Evolutionary conservation across 2,113 vertebrate species (phyloP), one percentile per base, ranked within the genome.

Genomic region (Coregonus clupeaformis): DNA sequence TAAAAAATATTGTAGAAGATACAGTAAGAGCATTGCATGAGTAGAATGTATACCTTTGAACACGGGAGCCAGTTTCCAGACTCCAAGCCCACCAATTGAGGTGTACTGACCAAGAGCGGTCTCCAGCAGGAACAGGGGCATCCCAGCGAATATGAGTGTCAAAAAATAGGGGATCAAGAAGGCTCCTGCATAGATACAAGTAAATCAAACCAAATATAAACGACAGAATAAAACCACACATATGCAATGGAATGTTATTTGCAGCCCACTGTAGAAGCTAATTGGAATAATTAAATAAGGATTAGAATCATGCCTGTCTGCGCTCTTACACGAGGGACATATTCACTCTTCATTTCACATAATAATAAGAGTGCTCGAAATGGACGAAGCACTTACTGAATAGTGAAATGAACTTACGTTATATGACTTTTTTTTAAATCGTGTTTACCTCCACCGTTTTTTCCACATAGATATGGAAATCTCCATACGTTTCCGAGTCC

Each of bases 111-210:
- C 97, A 45, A 99, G 94, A n/a, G 98, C 92, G 81, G 94, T 95
- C 86, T 99, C 98, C 88, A 99, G 88, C 80, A 99, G 94, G 90
- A 99, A 99, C 80, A 99, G 94, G 0, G 98, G 98, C 57, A 99
- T 91, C 78, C 98, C 98, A 79, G 98, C 98, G 89, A 99, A 99
- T 92, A 99, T 94, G 74, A 99, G 95, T 7, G 97, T 99, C 90
- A 99, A 91, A 90, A 99, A 99, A 92, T 99, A 99, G 1, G 98
- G 98, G 74, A 99, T 98, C 89, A 99, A 91, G 88, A 99, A 99
- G 80, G 98, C 98, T 65, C 98, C 98, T 99, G 87, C 4, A 73
- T 88, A 72, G 74, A 78, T 63, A 81, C 71, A 30, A 80, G 82
- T 32, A 79, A 11, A 87, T 74, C 14, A 82, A 22, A 29, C 22